Base-by-base conservation (phyloP, 2,888 invertebrate species). In the Mycogona germanica region DNA sequence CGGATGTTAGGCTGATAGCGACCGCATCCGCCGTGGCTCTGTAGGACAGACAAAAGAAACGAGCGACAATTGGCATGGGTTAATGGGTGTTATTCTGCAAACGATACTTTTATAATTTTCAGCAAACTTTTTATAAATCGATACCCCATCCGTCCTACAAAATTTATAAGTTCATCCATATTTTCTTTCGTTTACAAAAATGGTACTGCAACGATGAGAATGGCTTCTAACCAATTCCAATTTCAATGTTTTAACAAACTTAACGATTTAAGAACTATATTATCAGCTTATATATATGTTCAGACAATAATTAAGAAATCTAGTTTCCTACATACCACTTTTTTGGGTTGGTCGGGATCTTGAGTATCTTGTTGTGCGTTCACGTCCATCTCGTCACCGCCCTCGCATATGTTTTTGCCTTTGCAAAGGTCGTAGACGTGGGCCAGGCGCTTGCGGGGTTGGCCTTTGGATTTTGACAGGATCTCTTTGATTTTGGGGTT, bases 341-440 rank as follows among this genome's bases (percentile, higher is more conserved):
- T 9, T 61, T 63, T 51, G 28, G 42, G 17, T 37, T 57, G 51
- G 21, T 55, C 51, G 25, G 38, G 55, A 28, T 61, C 63, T 45
- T 57, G 62, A 14, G 65, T 64, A 57, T 67, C 66, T 51, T 67
- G 67, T 6, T 64, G 32, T 68, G 87, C 86, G 2, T 81, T 81
- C 55, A 88, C 78, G 65, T 96, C 95, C 85, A 95, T 91, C 70
- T 96, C 97, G 70, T 96, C 96, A 57, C 95, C 96, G 57, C 96
- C 96, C 71, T 97, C 97, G 72, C 98, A 99, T 66, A 97, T 87
- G 62, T 88, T 91, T 72, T 96, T 96, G 6, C 91, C 87, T 73
- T 98, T 98, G 71, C 97, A 98, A 29, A 98, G 73, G 69, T 98
- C 98, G 71, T 98, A 98, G 0, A 98, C 88, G 72, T 92, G 88